These are phyloP conservation scores for Propithecus perrieri DNA, from an alignment of 2,797 vertebrate genomes.

Conservation along the genomic window DNA sequence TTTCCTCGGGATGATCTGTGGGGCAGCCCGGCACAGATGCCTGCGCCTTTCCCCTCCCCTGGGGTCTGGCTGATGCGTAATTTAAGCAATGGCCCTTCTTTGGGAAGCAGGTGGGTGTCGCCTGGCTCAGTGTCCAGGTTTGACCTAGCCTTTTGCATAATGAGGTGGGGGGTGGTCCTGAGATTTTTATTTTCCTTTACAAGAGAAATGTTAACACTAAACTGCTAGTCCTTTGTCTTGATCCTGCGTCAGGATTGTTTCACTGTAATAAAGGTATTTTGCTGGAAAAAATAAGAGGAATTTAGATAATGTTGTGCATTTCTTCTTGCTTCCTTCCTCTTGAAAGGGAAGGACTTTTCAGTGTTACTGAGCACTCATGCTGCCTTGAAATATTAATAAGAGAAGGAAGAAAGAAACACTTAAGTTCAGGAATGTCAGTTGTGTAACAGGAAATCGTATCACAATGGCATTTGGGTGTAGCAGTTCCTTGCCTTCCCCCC, in stretches of 20 bases:
- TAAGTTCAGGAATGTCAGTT: conserved; percentile 69
- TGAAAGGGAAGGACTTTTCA: conserved; percentile 42
- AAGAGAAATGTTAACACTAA: background rate
- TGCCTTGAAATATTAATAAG: background rate
- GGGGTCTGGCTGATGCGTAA: too few species aligned
- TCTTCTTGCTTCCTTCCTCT: background rate
- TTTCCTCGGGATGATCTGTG: too few species aligned
- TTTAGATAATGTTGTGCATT: background rate
- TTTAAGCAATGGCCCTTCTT: too few species aligned
- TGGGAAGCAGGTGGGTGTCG: too few species aligned
- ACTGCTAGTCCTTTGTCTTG: background rate
- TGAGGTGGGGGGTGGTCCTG: too few species aligned
- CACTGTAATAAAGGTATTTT: conserved; percentile 17
- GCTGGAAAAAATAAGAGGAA: background rate
- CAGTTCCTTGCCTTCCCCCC: conserved; percentile 84
- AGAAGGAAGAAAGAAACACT: conserved; percentile 65
- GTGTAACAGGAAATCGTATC: conserved; percentile 89
- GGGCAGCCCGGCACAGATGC: too few species aligned
- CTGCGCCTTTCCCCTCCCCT: too few species aligned
- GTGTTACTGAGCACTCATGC: conserved; percentile 38
- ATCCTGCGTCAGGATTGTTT: background rate
- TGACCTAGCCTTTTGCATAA: too few species aligned
- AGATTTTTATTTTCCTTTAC: too few species aligned
- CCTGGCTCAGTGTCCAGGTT: too few species aligned
- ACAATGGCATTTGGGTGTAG: conserved; percentile 92